Base-by-base conservation (phyloP, 2,113 vertebrate genomes). In the Stigmatopora nigra region DNA sequence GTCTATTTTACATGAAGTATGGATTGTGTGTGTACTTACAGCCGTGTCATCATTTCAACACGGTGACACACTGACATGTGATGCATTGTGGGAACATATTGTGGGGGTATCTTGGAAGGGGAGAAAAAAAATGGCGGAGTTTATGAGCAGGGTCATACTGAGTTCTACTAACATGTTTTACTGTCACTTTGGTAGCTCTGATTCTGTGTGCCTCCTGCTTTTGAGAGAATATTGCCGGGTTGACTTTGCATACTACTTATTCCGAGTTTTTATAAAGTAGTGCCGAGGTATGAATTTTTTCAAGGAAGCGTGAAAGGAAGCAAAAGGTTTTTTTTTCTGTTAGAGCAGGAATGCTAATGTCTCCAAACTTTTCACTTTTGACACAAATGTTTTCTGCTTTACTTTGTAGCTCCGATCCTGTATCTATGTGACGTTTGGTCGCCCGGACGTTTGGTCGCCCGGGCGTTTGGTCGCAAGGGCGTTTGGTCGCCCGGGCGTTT, bases 71-170 rank as follows among this genome's bases (percentile, higher is more conserved):
- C 22, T 2, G 13, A 55, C 20, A 25, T 4, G 5, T 56, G 53
- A 56, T 56, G 53, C 53, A 56, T 56, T 35, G 53, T 56, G 53
- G 53, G 53, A 56, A 56, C 22, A 56, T 22, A 31, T 56, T 16
- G 53, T 56, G 53, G 5, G 5, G 25, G 53, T 22, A 31, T 56
- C 53, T 48, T 56, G 10, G 25, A 16, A 15, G 15, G 10, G 46
- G 46, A 15, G 14, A 17, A 48, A 48, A 41, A 41, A 41, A 41
- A 41, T 41, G 2, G 38, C 7, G 0, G 5, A 41, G 2, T 41
- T 41, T 41, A 41, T 41, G 38, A 10, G 38, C 38, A 41, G 38
- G 38, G 38, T 41, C 45, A 46, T 4, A 46, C 45, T 13, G 45
- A 46, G 45, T 12, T 14, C 45, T 13, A 13, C 4, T 11, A 11